Base-by-base conservation (phyloP, 2,797 vertebrate genomes). In the Cyclura pinguis region DNA sequence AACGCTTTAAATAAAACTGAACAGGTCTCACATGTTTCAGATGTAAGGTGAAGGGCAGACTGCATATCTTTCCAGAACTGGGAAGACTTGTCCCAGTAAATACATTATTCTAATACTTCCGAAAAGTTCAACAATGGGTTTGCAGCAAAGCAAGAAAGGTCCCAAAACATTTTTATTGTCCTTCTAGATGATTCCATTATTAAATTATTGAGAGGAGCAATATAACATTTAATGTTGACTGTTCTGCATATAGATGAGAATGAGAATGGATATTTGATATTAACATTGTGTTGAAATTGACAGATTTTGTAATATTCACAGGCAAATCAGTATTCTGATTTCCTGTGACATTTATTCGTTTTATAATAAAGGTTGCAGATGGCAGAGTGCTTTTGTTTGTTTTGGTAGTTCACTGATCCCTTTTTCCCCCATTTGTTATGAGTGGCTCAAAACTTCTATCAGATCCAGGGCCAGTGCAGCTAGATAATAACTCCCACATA, bases 91-190 rank as follows among this genome's bases (percentile, higher is more conserved):
- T 12, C 55, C 57, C 2, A 67, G 35, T 62, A 77, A 62, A 85
- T 38, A 90, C 85, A 10, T 55, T 89, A 55, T 32, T 69, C 73
- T 80, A 38, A 67, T 83, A 59, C 35, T 55, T 64, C 22, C 81
- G 89, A 73, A 12, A 4, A 42, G 0, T 22, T 1, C 7, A 42
- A 62, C 80, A 85, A 91, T 32, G 73, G 67, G 57, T 82, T 73
- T 35, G 86, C 72, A 16, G 84, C 59, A 80, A 85, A 77, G 80
- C 80, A 78, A 90, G 59, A 4, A 76, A 57, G 73, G 42, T 59
- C 84, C 80, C 38, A 84, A 80, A 67, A 72, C 92, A 83, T 16
- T n/a, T 92, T 93, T 87, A 69, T 6, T 67, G 72, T 92, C 47
- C 92, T 64, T 52, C 87, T 74, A 84, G 50, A 80, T 67, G 6